Percentiles rank a stretch among this genome's conserved stretches.
Evolutionary conservation across 2,113 vertebrate genomes (phyloP).

Genomic region (Hyaena hyaena): DNA sequence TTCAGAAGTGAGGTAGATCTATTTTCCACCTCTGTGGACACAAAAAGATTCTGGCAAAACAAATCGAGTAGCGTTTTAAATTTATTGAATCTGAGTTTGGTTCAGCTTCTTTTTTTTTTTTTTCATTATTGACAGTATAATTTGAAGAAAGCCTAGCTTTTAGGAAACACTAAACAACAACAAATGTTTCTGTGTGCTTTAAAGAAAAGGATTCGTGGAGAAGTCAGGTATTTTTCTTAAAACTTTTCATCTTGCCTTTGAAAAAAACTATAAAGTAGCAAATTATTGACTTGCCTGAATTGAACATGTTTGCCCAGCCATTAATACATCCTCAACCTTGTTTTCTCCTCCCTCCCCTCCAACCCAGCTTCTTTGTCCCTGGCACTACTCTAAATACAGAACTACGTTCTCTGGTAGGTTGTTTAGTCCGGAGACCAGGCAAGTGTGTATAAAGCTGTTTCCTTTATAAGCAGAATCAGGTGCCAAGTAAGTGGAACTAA

Average conservation of each 20-base stretch:
- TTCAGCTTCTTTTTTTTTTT: background rate
- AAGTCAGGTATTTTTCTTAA: background rate
- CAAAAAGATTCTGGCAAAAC: background rate
- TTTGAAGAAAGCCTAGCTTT: background rate
- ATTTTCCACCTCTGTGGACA: background rate
- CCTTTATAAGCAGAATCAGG: background rate
- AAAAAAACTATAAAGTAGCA: background rate
- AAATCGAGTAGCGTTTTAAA: background rate
- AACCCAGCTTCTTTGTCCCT: background rate
- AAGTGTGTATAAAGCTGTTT: background rate
- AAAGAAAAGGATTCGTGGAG: background rate
- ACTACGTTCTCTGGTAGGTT: background rate
- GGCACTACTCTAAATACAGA: background rate
- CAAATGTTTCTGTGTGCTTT: background rate
- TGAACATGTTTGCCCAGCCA: background rate
- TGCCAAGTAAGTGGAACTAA: too few species aligned
- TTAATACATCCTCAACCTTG: too few species aligned
- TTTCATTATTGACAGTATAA: background rate
- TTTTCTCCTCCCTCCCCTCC: background rate
- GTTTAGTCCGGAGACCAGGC: background rate
- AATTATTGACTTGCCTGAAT: background rate
- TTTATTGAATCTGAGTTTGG: background rate
- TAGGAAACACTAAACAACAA: background rate
- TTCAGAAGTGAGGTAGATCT: background rate
- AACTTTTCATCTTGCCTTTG: background rate